These are phyloP conservation scores for Podarcis lilfordi DNA, from an alignment of 2,797 vertebrate species.

Conservation along the genomic window DNA sequence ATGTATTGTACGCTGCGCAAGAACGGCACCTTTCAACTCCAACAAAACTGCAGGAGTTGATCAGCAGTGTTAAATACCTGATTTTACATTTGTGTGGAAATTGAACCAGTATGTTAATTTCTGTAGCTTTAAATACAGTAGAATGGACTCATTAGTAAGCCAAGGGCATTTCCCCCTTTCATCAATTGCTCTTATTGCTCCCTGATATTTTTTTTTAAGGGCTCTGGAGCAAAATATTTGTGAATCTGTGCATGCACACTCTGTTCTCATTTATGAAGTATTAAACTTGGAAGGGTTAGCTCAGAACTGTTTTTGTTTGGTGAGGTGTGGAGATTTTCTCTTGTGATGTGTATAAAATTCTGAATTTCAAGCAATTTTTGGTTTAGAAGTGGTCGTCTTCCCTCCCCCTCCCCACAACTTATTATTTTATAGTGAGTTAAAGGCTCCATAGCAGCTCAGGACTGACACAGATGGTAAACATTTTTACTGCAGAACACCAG, in stretches of 20 bases:
- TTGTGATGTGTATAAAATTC: slow-evolving; percentile 34
- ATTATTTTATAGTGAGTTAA: slow-evolving; percentile 44
- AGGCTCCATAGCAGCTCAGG: slow-evolving; percentile 66
- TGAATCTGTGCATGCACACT: not conserved
- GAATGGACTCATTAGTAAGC: not conserved
- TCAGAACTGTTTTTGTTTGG: slow-evolving; percentile 1
- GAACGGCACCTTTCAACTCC: not conserved
- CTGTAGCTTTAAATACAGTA: not conserved
- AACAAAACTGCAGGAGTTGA: not conserved
- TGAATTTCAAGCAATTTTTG: slow-evolving; percentile 53
- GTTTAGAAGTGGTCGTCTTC: slow-evolving; percentile 17
- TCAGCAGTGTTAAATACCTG: slow-evolving; percentile 13
- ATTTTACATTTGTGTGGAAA: not conserved
- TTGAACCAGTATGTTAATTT: not conserved
- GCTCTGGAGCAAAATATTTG: not conserved
- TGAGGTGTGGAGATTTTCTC: slow-evolving; percentile 47
- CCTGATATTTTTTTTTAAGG: not conserved
- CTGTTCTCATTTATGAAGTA: not conserved
- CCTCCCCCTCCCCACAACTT: slow-evolving; percentile 53
- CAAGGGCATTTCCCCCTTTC: not conserved
- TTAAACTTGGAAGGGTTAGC: not conserved
- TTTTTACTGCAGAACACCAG: slow-evolving; percentile 72
- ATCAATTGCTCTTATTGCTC: not conserved
- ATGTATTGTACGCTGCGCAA: not conserved
- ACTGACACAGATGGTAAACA: slow-evolving; percentile 72